Percentiles rank a stretch among this genome's conserved stretches.
Evolutionary conservation across 2,113 vertebrate species (phyloP).

Genomic region (Amblyopsis rosae): DNA sequence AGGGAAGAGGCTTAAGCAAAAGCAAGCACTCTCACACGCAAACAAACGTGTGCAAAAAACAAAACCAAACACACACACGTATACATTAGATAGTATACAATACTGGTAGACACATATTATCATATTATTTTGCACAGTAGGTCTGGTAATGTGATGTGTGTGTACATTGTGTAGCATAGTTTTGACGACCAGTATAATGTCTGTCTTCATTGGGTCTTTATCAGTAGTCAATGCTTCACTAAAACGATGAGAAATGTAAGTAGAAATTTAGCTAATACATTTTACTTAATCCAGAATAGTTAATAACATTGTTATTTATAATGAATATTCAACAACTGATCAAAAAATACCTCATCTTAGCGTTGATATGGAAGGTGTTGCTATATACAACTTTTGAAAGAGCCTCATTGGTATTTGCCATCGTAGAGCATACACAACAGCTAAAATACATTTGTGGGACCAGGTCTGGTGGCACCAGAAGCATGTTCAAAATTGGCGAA

Average conservation of each 20-base stretch:
- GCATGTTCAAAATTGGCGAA: no score
- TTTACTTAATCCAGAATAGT: neutral
- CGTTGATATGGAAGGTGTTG: neutral
- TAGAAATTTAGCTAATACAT: no score
- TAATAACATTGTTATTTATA: neutral
- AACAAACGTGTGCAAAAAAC: neutral
- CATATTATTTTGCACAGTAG: neutral
- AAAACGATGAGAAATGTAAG: no score
- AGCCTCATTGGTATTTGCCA: neutral
- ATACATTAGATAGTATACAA: no score
- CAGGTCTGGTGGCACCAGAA: neutral
- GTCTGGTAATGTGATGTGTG: no score
- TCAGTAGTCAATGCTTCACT: neutral
- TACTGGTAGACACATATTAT: neutral
- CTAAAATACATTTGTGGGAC: neutral
- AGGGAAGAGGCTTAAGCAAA: slow-evolving; percentile 2
- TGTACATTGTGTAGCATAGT: no score
- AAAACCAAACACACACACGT: neutral
- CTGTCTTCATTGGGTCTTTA: neutral
- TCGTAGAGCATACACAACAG: neutral
- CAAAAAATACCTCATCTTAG: no score
- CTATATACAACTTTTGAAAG: no score
- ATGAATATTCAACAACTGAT: no score
- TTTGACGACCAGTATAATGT: no score
- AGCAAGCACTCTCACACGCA: slow-evolving; percentile 4